Conservation (phyloP, 2,888 invertebrate species). For the Megalurothrips usitatus region DNA sequence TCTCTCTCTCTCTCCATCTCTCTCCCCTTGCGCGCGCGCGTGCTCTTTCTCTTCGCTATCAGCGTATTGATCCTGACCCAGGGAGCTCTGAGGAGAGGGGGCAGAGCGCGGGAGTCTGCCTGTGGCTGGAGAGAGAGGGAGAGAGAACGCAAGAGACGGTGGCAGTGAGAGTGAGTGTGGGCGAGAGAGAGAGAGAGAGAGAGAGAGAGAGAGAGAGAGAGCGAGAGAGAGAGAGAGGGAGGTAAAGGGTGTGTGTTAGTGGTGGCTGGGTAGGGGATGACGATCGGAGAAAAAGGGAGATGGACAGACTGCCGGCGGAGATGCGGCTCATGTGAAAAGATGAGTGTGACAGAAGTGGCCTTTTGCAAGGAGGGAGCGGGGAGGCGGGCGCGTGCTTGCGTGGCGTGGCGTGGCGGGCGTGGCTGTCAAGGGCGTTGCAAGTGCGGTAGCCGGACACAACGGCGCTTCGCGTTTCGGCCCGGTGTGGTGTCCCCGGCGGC, state of each 20-base stretch:
- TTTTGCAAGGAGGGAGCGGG: too few species aligned
- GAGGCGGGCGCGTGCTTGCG: too few species aligned
- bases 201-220: slow-evolving; percentile 37
- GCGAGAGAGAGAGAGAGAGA: slow-evolving; percentile 35
- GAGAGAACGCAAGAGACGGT: slow-evolving; percentile 37
- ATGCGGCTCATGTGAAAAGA: neutral
- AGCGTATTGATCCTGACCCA: slow-evolving; percentile 29
- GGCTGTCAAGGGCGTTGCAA: too few species aligned
- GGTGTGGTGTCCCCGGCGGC: too few species aligned
- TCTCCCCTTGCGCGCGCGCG: neutral
- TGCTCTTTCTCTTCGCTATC: slow-evolving; percentile 30
- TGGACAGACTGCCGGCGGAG: neutral
- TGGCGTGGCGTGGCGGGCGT: too few species aligned
- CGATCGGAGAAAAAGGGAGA: too few species aligned
- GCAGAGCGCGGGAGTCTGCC: slow-evolving; percentile 32
- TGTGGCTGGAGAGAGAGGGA: slow-evolving; percentile 31
- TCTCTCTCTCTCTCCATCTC: neutral
- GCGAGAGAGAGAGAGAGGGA: slow-evolving; percentile 30
- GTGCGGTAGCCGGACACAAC: too few species aligned
- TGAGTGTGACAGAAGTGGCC: too few species aligned
- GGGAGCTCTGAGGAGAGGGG: slow-evolving; percentile 39
- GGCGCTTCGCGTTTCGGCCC: too few species aligned
- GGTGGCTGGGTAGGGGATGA: neutral
- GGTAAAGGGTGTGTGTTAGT: neutral
- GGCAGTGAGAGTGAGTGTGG: slow-evolving; percentile 35